phyloP scores from a whole-genome alignment of 2,113 vertebrate genomes.

The Rhineura floridana region DNA sequence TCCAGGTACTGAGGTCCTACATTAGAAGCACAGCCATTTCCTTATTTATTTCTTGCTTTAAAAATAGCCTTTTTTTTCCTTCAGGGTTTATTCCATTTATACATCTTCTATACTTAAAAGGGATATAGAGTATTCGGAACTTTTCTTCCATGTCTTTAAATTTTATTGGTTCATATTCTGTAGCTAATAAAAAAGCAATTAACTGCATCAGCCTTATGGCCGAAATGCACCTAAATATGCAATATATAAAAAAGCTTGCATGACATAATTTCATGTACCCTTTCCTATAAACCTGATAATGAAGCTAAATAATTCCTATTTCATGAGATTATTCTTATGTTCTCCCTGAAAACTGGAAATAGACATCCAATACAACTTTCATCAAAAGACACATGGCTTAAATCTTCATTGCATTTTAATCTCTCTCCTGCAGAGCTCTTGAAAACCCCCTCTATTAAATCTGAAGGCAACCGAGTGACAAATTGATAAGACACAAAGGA shows the following conservation, averaged over 20 bases:
- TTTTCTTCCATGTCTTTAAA: constrained; percentile 38
- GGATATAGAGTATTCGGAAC: constrained; percentile 33
- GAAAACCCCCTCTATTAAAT: constrained; percentile 61
- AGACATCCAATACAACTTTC: constrained; percentile 43
- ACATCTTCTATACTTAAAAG: constrained; percentile 55
- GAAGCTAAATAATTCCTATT: constrained; percentile 67
- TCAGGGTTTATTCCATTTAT: constrained; percentile 44
- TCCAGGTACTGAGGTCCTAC: constrained; percentile 43
- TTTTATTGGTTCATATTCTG: constrained; percentile 42
- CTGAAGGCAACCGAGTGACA: constrained; percentile 46
- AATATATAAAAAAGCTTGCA: constrained; percentile 63
- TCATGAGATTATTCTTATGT: constrained; percentile 49
- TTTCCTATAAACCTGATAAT: constrained; percentile 56
- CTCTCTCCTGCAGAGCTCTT: constrained; percentile 59
- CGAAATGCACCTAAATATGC: constrained; percentile 63
- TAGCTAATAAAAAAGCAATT: constrained; percentile 58
- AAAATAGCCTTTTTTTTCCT: constrained; percentile 29
- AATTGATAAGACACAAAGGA: constrained; percentile 46
- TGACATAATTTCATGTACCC: constrained; percentile 66
- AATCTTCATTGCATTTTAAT: constrained; percentile 58
- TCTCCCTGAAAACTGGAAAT: constrained; percentile 49
- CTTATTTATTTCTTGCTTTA: constrained; percentile 48
- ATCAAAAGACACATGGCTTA: constrained; percentile 54
- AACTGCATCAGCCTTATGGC: constrained; percentile 60
- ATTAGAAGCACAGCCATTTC: constrained; percentile 54